These are phyloP conservation scores for Carollia perspicillata DNA, from an alignment of 2,113 vertebrate species.

Conservation along the genomic window DNA sequence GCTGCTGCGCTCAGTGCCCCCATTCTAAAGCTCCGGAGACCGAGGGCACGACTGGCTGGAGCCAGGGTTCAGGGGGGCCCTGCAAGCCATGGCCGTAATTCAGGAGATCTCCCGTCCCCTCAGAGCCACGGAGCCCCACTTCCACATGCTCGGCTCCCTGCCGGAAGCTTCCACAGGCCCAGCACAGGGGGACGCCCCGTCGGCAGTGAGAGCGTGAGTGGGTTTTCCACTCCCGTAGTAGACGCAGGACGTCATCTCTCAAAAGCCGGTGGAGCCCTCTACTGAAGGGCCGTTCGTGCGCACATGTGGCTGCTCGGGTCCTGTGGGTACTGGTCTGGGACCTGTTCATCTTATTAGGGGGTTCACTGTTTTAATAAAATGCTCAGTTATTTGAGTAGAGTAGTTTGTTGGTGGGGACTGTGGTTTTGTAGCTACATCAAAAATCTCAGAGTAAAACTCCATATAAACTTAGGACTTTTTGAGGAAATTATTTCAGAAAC, in stretches of 20 bases:
- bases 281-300: fast-evolving
- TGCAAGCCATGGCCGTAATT: too few relatives aligned
- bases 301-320: neutral
- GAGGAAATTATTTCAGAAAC: neutral
- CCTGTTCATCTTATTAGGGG: too few relatives aligned
- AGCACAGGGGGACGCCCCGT: neutral
- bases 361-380: neutral
- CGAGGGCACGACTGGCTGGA: neutral
- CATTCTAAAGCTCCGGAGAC: neutral
- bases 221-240: neutral
- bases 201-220: neutral
- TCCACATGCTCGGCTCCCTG: neutral
- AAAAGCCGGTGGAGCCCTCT: neutral
- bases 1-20: neutral
- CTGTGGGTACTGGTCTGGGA: neutral
- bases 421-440: neutral
- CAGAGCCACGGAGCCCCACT: neutral
- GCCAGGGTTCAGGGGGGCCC: neutral
- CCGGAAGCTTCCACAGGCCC: neutral
- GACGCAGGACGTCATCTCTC: neutral
- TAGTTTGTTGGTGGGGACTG: neutral
- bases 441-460: neutral
- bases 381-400: neutral
- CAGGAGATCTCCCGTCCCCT: too few relatives aligned
- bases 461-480: neutral